Base-by-base conservation (phyloP, 2,888 invertebrate genomes). In the Leptopterna dolabrata region DNA sequence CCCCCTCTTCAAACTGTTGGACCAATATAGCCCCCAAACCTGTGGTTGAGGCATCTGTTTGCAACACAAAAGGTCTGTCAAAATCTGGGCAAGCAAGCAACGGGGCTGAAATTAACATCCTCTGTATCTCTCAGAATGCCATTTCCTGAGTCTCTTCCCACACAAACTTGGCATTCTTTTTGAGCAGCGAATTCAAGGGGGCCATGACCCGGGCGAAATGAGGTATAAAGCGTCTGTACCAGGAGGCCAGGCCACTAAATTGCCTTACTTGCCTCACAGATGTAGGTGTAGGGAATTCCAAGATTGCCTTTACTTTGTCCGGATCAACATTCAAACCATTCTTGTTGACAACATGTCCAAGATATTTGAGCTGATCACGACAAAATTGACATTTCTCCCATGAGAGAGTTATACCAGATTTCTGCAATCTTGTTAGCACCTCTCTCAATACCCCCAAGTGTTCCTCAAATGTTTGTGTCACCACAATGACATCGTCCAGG, bases 201-300 rank as follows among this genome's bases (percentile, higher is more conserved):
- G 89, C 89, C 0, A 87, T 87, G 0, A 89, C 19, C 0, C 89
- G 88, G 0, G 90, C 88, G 41, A 90, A 90, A 63, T 90, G 86
- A 0, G 88, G 88, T 0, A 91, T 88, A 73, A 90, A 91, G 0
- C 90, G 89, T 0, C 90, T 89, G 55, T 89, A 89, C 89, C 89
- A 89, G 13, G 87, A 87, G 0, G 87, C 84, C 36, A 83, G 78
- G 6, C 89, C 89, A 76, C 13, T 30, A 81, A 87, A 88, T 45
- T 80, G 71, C 16, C 87, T 55, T 30, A 88, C 87, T 24, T 45
- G 43, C 73, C 78, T 71, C 24, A 76, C 43, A 16, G 45, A 85
- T n/a, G 2, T 80, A 13, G 87, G 88, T 16, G 36, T 63, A 14
- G 88, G 87, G n/a, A 85, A 45, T 19, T 85, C 85, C 19, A 84